A percentile compares a stretch with the other conserved stretches of the same genome.
Conservation (phyloP, 64 coral and sea anemone species). For the Orbicella faveolata region DNA sequence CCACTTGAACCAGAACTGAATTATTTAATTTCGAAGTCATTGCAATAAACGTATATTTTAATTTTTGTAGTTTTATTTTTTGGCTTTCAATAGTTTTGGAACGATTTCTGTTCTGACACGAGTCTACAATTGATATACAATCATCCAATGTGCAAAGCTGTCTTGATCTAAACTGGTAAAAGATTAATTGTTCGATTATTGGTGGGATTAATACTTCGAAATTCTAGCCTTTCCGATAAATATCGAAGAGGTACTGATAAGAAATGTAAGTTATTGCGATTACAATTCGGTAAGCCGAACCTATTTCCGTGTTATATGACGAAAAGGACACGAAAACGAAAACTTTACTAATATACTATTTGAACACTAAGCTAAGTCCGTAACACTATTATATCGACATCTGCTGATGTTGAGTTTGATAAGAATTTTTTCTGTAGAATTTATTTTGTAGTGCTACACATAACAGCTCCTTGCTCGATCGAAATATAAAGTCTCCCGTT, state of each 20-base stretch:
- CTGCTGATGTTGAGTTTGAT: no score
- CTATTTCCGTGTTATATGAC: background rate
- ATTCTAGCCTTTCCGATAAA: background rate
- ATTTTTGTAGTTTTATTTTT: no score
- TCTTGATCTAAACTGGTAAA: background rate
- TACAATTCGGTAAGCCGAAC: background rate
- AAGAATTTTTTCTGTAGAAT: no score
- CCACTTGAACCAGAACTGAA: no score
- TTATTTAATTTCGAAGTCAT: no score
- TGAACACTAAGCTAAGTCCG: background rate
- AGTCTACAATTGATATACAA: background rate
- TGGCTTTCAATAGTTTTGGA: no score
- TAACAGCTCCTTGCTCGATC: no score
- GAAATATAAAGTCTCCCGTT: no score
- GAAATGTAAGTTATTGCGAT: background rate
- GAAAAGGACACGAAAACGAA: background rate
- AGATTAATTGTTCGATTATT: constrained; percentile 9
- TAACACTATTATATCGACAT: background rate
- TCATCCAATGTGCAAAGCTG: background rate
- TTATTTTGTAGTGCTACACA: no score
- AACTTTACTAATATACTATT: background rate
- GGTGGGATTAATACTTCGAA: constrained; percentile 6
- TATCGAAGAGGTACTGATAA: background rate
- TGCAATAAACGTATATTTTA: no score
- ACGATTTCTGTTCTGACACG: background rate